A percentile compares a stretch with the other conserved stretches of the same genome.
Evolutionary conservation across 2,888 invertebrate genomes (phyloP).

Genomic region (Lasioglossum figueresi): DNA sequence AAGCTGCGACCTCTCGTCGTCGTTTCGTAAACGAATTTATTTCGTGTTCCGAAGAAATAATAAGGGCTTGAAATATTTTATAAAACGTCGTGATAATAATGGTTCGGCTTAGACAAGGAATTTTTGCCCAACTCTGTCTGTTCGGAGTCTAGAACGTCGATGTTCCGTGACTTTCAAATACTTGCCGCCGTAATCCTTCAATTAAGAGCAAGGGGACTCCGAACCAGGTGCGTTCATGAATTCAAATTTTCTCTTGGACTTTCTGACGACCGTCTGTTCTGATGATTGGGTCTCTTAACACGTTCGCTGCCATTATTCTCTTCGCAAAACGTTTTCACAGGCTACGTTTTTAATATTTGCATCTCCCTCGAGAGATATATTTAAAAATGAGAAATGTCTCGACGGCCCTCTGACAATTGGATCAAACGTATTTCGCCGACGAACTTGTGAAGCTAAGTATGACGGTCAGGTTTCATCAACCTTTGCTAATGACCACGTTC

Average conservation of each 20-base stretch:
- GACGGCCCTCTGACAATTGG: neutral
- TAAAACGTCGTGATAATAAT: neutral
- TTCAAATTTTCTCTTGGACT: neutral
- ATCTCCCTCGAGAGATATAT: neutral
- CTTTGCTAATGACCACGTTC: neutral
- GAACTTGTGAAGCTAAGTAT: neutral
- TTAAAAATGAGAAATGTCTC: neutral
- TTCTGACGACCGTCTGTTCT: neutral
- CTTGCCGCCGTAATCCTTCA: neutral
- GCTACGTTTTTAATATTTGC: neutral
- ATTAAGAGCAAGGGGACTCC: neutral
- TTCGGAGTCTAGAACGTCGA: neutral
- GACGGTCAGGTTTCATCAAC: neutral
- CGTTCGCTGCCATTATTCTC: neutral
- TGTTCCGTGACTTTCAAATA: neutral
- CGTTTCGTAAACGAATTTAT: neutral
- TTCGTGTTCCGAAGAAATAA: neutral
- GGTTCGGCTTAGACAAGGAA: neutral
- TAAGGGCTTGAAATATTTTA: neutral
- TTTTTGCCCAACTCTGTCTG: neutral
- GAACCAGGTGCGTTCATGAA: neutral
- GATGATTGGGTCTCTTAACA: neutral
- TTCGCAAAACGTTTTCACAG: neutral
- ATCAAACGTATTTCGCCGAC: neutral
- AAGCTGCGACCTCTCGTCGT: neutral